phyloP scores from a whole-genome alignment of 2,888 invertebrate species.

The Carabus problematicus region DNA sequence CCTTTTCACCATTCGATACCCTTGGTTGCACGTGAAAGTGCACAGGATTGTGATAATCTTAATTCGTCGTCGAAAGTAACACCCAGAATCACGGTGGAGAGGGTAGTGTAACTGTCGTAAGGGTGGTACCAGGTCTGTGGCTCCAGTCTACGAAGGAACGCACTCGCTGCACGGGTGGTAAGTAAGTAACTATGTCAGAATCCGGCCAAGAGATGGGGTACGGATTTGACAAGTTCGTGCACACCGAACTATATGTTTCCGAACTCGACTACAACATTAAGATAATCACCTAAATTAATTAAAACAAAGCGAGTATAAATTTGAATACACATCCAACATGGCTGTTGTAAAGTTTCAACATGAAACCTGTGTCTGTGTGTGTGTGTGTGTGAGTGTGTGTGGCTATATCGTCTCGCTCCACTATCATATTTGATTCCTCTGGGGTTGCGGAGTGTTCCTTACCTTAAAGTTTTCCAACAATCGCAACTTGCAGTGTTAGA shows the following conservation, averaged over 20 bases:
- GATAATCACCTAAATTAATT: slow-evolving; percentile 47
- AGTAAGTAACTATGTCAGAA: no score
- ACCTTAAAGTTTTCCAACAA: not conserved
- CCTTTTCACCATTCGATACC: slow-evolving; percentile 15
- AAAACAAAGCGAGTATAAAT: slow-evolving; percentile 44
- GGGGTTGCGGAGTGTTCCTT: slow-evolving; percentile 1
- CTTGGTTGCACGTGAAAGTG: slow-evolving; percentile 24
- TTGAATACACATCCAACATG: slow-evolving; percentile 40
- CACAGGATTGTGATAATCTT: slow-evolving; percentile 29
- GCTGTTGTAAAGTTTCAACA: slow-evolving; percentile 15
- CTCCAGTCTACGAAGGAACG: no score
- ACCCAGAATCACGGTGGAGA: slow-evolving; percentile 26
- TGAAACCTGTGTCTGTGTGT: not conserved
- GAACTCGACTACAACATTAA: slow-evolving; percentile 44
- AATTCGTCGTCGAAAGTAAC: slow-evolving; percentile 39
- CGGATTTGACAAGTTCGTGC: slow-evolving; percentile 28
- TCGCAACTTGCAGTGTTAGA: slow-evolving; percentile 3
- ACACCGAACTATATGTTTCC: slow-evolving; percentile 37
- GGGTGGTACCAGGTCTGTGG: no score
- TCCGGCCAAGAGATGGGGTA: no score
- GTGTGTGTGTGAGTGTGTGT: not conserved
- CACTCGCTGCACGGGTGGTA: no score
- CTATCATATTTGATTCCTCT: slow-evolving; percentile 20
- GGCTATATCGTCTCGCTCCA: not conserved
- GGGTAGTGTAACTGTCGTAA: no score